Conservation (phyloP, 2,113 vertebrate genomes). For the Pseudopipra pipra region DNA sequence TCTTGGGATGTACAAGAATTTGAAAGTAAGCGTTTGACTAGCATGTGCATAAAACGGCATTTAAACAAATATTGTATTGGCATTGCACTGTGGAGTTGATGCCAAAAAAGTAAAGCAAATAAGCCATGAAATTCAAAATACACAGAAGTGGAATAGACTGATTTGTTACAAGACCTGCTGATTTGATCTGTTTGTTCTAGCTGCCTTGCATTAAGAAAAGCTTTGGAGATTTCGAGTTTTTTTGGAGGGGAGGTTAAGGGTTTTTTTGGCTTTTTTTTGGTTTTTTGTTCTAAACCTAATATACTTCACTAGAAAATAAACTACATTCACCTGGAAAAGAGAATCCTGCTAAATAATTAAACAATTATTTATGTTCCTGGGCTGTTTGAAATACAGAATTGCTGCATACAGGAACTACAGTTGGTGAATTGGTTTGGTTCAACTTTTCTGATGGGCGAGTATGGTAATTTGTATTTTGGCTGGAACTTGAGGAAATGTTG, state of each 20-base stretch:
- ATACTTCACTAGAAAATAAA: not conserved
- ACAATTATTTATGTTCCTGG: not conserved
- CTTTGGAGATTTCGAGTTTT: not conserved
- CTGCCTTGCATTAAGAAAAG: slow-evolving; percentile 37
- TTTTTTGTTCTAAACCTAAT: not conserved
- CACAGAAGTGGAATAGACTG: slow-evolving; percentile 66
- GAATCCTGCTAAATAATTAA: not conserved
- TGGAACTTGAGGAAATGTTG: slow-evolving; percentile 24
- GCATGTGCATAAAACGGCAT: slow-evolving; percentile 73
- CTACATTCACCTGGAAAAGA: not conserved
- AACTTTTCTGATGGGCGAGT: slow-evolving; percentile 1
- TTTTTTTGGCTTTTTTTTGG: not conserved
- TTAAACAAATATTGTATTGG: slow-evolving; percentile 82
- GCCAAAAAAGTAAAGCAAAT: slow-evolving; percentile 82
- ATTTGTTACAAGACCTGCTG: slow-evolving; percentile 47
- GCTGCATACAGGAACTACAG: not conserved
- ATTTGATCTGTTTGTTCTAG: slow-evolving; percentile 64
- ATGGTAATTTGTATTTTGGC: slow-evolving; percentile 44
- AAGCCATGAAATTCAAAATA: slow-evolving; percentile 81
- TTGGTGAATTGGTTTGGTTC: slow-evolving; percentile 6
- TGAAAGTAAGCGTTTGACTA: slow-evolving; percentile 74
- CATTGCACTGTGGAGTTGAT: slow-evolving; percentile 67
- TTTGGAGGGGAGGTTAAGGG: not conserved
- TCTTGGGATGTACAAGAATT: slow-evolving; percentile 73
- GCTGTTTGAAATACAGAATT: not conserved